Conservation (phyloP, 1,140 invertebrate species). For the Dryas iulia region DNA sequence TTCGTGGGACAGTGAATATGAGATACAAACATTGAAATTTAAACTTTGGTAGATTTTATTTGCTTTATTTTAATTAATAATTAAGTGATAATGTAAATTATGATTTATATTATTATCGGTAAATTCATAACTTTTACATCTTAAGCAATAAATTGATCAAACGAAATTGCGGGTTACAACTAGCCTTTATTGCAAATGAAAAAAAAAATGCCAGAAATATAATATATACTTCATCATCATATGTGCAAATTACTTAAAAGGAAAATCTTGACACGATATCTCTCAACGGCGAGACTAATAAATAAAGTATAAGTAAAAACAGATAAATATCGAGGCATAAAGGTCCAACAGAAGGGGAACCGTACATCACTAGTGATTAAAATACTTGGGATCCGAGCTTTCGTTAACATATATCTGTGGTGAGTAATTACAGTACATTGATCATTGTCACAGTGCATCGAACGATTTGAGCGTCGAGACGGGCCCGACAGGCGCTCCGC, state of each 20-base stretch:
- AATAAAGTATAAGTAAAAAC: constrained; percentile 24
- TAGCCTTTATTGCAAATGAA: too few relatives aligned
- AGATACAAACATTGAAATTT: background rate
- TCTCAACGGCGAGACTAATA: constrained; percentile 18
- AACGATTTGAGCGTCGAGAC: constrained; percentile 28
- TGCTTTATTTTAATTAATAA: too few relatives aligned
- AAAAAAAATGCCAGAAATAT: background rate
- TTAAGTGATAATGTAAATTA: too few relatives aligned
- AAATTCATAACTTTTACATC: too few relatives aligned
- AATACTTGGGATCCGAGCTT: constrained; percentile 25
- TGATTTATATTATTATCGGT: too few relatives aligned
- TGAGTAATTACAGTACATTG: constrained; percentile 34
- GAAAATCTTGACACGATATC: constrained; percentile 8
- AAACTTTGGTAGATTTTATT: too few relatives aligned
- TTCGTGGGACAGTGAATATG: constrained; percentile 16
- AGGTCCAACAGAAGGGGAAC: constrained; percentile 28
- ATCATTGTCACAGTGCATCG: constrained; percentile 36
- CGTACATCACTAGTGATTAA: constrained; percentile 31
- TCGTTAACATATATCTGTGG: constrained; percentile 31
- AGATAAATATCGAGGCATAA: constrained; percentile 27
- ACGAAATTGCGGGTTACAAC: too few relatives aligned
- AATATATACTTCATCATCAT: background rate
- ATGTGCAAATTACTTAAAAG: constrained; percentile 4
- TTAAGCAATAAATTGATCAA: too few relatives aligned
- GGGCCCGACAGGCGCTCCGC: constrained; percentile 20